These are phyloP conservation scores for Erpobdella octoculata DNA, from an alignment of 2,888 invertebrate genomes.

Conservation along the genomic window DNA sequence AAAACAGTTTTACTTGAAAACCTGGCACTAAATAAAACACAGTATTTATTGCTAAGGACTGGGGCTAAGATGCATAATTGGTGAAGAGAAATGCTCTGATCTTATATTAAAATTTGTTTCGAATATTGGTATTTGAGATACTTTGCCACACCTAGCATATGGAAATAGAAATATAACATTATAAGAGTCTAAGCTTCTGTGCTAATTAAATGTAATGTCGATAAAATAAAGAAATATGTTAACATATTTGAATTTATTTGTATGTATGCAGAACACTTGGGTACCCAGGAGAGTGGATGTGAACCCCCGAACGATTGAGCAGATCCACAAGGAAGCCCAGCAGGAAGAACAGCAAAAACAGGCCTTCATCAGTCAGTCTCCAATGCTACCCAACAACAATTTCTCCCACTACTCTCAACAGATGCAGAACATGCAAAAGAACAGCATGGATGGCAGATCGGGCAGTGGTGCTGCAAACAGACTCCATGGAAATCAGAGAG, in stretches of 20 bases:
- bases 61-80: too few species aligned
- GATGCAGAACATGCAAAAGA: not conserved
- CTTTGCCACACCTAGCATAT: too few species aligned
- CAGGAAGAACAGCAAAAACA: constrained; percentile 58
- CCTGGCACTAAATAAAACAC: too few species aligned
- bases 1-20: too few species aligned
- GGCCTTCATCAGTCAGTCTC: constrained; percentile 25
- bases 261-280: constrained; percentile 63
- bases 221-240: too few species aligned
- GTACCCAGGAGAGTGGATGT: constrained; percentile 74
- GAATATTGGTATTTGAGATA: too few species aligned
- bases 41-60: too few species aligned
- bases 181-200: not conserved
- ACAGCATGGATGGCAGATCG: not conserved
- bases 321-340: constrained; percentile 81
- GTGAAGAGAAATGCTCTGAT: too few species aligned
- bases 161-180: not conserved
- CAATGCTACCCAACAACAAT: not conserved
- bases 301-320: constrained; percentile 85
- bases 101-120: too few species aligned
- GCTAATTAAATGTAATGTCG: too few species aligned
- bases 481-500: not conserved
- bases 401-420: not conserved
- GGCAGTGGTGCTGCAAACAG: not conserved
- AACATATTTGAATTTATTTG: not conserved